A percentile compares a stretch with the other conserved stretches of the same genome.
These are phyloP conservation scores for Adoxophyes honmai DNA, from an alignment of 1,140 invertebrate genomes.

Conservation along the genomic window DNA sequence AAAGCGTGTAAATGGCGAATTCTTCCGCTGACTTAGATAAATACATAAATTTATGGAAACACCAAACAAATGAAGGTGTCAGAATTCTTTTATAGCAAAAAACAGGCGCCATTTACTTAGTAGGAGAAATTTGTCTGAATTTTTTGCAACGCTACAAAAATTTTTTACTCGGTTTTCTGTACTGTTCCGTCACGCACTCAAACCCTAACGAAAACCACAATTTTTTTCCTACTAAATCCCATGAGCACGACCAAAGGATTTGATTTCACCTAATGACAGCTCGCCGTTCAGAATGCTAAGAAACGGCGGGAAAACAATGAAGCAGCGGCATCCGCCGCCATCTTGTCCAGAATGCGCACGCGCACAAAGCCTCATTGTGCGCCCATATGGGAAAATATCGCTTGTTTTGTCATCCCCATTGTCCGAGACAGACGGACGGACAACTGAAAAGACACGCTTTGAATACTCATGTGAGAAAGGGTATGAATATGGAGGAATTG, in stretches of 20 bases:
- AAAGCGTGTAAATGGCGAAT: too few relatives aligned
- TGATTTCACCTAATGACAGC: constrained; percentile 5
- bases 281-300: constrained; percentile 30
- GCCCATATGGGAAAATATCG: constrained; percentile 72
- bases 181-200: too few relatives aligned
- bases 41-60: too few relatives aligned
- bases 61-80: too few relatives aligned
- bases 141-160: too few relatives aligned
- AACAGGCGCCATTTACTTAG: too few relatives aligned
- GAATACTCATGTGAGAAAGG: constrained; percentile 59
- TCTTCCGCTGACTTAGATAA: too few relatives aligned
- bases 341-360: neutral
- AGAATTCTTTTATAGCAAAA: too few relatives aligned
- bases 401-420: constrained; percentile 69
- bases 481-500: constrained; percentile 37
- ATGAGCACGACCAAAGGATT: neutral
- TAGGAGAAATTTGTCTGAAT: too few relatives aligned
- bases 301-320: constrained; percentile 40
- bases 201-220: too few relatives aligned
- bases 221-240: too few relatives aligned
- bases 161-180: too few relatives aligned
- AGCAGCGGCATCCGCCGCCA: constrained; percentile 1
- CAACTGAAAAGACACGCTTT: constrained; percentile 71
- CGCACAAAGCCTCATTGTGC: constrained; percentile 59
- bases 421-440: constrained; percentile 66